Conservation (phyloP, 2,797 vertebrate species). For the Sebastes alutus region DNA sequence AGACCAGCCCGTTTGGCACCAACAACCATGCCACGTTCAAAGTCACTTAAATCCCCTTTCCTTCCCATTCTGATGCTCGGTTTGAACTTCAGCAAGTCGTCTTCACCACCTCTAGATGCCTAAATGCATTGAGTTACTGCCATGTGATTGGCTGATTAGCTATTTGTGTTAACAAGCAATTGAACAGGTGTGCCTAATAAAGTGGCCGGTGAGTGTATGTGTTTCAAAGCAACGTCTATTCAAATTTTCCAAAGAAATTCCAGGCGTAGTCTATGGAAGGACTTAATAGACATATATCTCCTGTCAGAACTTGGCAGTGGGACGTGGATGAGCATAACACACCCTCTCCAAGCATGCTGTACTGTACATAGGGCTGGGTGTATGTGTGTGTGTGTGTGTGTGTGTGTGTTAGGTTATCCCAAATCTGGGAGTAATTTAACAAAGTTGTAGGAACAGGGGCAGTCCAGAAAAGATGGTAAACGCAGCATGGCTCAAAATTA, state of each 20-base stretch:
- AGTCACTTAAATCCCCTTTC: no score
- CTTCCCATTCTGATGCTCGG: no score
- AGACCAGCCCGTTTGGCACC: no score
- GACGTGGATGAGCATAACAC: slow-evolving; percentile 59
- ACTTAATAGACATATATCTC: slow-evolving; percentile 36
- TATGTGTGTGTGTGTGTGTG: slow-evolving; percentile 2
- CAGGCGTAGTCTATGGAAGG: slow-evolving; percentile 15
- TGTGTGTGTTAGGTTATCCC: slow-evolving; percentile 32
- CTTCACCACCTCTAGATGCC: no score
- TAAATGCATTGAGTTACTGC: no score
- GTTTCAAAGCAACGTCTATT: slow-evolving; percentile 18
- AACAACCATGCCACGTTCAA: no score
- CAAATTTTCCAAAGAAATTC: slow-evolving; percentile 31
- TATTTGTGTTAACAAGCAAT: no score
- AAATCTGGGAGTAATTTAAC: slow-evolving; percentile 79
- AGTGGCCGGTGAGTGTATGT: not conserved
- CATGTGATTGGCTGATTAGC: no score
- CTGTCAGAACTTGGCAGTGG: slow-evolving; percentile 64
- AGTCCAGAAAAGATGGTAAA: slow-evolving; percentile 53
- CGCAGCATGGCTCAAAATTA: slow-evolving; percentile 52
- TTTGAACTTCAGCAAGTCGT: no score
- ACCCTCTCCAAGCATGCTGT: slow-evolving; percentile 29
- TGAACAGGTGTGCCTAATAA: no score
- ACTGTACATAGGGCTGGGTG: not conserved
- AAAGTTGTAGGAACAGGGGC: slow-evolving; percentile 35